Evolutionary conservation across 1,140 invertebrate species (phyloP).

Genomic region (Hydropsyche tenuis): DNA sequence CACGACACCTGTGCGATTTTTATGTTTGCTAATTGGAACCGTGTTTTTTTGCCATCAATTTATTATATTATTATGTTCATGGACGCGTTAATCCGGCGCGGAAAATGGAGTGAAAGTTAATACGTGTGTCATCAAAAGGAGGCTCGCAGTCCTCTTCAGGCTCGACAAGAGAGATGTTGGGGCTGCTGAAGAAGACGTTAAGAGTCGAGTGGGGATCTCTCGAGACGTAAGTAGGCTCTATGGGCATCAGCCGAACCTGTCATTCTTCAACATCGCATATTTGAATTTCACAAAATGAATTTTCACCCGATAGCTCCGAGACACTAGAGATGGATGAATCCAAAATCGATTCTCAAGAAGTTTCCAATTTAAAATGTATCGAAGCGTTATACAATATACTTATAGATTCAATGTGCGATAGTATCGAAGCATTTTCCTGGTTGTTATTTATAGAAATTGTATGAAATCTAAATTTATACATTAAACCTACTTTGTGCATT

Average conservation of each 20-base stretch:
- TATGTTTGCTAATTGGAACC: not conserved
- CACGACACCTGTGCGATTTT: not conserved
- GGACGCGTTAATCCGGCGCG: slow-evolving; percentile 4
- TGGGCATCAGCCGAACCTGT: slow-evolving; percentile 6
- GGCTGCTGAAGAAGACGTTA: slow-evolving; percentile 35
- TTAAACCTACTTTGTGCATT: too few relatives aligned
- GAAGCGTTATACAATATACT: too few relatives aligned
- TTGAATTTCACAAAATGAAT: slow-evolving; percentile 7
- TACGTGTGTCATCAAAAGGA: slow-evolving; percentile 10
- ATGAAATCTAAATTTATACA: too few relatives aligned
- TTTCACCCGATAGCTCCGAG: not conserved
- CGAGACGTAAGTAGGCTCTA: slow-evolving; percentile 21
- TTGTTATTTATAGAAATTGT: too few relatives aligned
- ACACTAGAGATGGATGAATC: too few relatives aligned
- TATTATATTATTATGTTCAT: too few relatives aligned
- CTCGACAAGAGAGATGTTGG: slow-evolving; percentile 29
- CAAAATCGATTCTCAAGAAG: too few relatives aligned
- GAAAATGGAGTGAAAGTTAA: slow-evolving; percentile 24
- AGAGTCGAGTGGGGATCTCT: slow-evolving; percentile 24
- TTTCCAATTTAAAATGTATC: too few relatives aligned
- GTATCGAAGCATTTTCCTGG: too few relatives aligned
- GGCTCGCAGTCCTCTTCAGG: slow-evolving; percentile 17
- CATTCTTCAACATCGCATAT: slow-evolving; percentile 3
- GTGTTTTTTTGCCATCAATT: too few relatives aligned
- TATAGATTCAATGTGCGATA: too few relatives aligned